These are phyloP conservation scores for Apomyelois bistriatella DNA, from an alignment of 2,888 invertebrate species.

Conservation along the genomic window DNA sequence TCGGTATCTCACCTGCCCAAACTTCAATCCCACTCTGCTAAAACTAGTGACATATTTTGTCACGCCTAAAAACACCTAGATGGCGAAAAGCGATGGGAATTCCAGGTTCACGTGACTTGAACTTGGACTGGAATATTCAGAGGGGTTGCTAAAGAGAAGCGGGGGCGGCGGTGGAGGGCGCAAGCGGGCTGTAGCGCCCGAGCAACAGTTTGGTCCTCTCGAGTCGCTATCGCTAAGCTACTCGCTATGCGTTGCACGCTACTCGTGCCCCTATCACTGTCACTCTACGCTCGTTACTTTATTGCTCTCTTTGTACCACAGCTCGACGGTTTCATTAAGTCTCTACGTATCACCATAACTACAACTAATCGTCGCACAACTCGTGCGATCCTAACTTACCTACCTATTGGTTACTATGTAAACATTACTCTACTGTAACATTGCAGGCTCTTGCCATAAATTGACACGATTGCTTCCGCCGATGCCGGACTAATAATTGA, in stretches of 20 bases:
- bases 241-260: conserved; percentile 54
- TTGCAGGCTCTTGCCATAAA: conserved; percentile 66
- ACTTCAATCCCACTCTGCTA: too few species aligned
- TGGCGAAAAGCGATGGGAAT: too few species aligned
- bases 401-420: conserved; percentile 48
- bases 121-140: neutral
- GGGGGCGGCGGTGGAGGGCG: conserved; percentile 17
- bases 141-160: neutral
- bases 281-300: conserved; percentile 59
- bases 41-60: too few species aligned
- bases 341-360: conserved; percentile 76
- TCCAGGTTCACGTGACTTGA: too few species aligned
- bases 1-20: too few species aligned
- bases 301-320: conserved; percentile 77
- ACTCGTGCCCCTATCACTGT: conserved; percentile 53
- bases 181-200: conserved; percentile 30
- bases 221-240: conserved; percentile 37
- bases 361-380: conserved; percentile 46
- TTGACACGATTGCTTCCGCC: conserved; percentile 61
- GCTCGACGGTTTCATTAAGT: conserved; percentile 77
- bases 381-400: conserved; percentile 53
- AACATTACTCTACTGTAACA: conserved; percentile 61
- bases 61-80: too few species aligned
- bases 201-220: conserved; percentile 58
- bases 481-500: conserved; percentile 59